Conservation (phyloP, 2,797 vertebrate genomes). For the Vultur gryphus region DNA sequence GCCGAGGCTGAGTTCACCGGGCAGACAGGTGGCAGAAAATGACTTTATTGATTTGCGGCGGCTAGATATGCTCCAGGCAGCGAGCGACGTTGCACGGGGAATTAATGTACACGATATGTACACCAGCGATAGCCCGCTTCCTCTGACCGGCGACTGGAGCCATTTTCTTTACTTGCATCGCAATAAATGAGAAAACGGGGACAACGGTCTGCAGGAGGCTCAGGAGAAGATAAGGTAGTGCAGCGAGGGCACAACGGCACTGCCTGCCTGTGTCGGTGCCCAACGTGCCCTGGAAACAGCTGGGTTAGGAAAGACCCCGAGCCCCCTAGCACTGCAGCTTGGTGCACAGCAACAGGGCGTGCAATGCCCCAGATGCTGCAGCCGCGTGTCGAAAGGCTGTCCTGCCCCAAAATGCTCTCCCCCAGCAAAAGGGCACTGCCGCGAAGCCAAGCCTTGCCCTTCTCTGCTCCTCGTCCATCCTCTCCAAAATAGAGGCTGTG, state of each 20-base stretch:
- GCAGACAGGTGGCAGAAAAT: not conserved
- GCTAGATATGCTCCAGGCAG: not conserved
- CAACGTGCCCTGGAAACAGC: not conserved
- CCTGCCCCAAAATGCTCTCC: accelerated
- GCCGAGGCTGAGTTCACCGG: accelerated
- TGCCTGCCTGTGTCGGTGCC: not conserved
- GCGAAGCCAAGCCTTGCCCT: not conserved
- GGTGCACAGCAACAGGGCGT: not conserved
- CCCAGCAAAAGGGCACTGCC: not conserved
- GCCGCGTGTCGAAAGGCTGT: not conserved
- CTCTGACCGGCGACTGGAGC: not conserved
- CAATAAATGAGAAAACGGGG: not conserved
- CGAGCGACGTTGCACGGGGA: accelerated
- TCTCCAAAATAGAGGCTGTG: not conserved
- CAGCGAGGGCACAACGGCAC: not conserved
- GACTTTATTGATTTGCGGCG: not conserved
- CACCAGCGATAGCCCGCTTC: not conserved
- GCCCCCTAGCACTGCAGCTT: not conserved
- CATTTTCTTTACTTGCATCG: not conserved
- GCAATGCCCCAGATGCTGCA: not conserved
- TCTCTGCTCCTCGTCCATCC: not conserved
- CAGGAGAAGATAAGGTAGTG: not conserved
- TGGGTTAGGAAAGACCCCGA: not conserved
- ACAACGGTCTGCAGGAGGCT: not conserved
- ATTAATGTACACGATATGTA: accelerated